phyloP scores from a whole-genome alignment of 2,797 vertebrate species.

The Myiotriccus ornatus region DNA sequence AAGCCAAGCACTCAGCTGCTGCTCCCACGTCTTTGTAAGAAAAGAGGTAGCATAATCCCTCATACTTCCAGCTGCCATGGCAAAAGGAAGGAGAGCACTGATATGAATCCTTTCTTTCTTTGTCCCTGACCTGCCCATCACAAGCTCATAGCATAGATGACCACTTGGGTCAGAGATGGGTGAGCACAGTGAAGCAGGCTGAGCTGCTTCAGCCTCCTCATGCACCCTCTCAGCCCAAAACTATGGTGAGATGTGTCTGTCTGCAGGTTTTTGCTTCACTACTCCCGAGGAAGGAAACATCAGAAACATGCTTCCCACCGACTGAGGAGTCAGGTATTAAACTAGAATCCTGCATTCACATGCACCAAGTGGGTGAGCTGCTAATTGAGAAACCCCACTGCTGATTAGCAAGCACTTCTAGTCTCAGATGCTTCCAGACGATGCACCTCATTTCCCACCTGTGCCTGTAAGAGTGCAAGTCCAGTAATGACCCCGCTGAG shows the following conservation, averaged over 20 bases:
- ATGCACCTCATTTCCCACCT: neutral
- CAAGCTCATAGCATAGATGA: neutral
- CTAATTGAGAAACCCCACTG: neutral
- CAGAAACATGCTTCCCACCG: neutral
- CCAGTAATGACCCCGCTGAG: neutral
- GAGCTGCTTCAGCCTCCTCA: neutral
- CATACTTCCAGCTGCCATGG: neutral
- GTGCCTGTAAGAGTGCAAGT: neutral
- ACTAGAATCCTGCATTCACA: neutral
- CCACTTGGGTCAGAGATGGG: fast-evolving
- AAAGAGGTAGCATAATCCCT: fast-evolving
- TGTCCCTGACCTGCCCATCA: neutral
- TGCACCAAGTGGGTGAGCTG: neutral
- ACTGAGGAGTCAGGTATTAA: neutral
- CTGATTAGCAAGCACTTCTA: neutral
- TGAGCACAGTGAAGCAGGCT: neutral
- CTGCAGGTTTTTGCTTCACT: neutral
- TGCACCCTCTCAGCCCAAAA: neutral
- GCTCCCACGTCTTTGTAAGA: neutral
- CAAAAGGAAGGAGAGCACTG: neutral
- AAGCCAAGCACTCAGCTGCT: neutral
- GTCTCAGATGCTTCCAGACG: neutral
- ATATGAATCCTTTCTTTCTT: neutral
- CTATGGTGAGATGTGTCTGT: fast-evolving
- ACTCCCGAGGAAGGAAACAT: neutral